Evolutionary conservation across 1,140 invertebrate species (phyloP), one percentile per base, ranked within the genome.

Genomic region (Frieseomelitta varia): DNA sequence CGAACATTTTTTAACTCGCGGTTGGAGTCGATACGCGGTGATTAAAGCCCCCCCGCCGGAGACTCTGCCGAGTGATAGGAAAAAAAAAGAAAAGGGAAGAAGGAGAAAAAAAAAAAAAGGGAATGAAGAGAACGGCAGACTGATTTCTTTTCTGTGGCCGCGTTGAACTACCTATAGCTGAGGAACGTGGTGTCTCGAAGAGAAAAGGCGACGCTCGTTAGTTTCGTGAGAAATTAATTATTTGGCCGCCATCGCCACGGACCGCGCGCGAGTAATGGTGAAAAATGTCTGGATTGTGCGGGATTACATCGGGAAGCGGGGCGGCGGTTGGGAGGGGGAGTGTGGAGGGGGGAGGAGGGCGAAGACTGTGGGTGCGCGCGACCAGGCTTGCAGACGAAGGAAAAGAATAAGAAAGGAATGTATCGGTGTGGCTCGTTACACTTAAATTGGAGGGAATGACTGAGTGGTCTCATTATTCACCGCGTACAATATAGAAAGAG

Each of bases 381-480:
- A 77, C 63, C 67, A 24, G 69, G 85, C 71, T 81, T 84, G 88
- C 81, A 77, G 75, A 84, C 85, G 84, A 47, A 79, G 86, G 75
- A 89, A 92, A 94, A 94, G 93, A 95, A 94, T 94, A 94, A 94
- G 94, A 93, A 61, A 94, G 91, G 92, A 95, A 93, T 89, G 93
- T 94, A 95, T 94, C 93, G 94, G 94, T 94, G 93, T 94, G 93
- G 92, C 94, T 95, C 93, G 94, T 95, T 95, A 94, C 93, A 94
- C 94, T 94, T 93, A 95, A 95, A 95, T 95, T 94, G 94, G 94
- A 95, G 94, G 93, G 93, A 94, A 95, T 95, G 94, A 95, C 93
- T 92, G 93, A 95, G 94, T 94, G 92, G 90, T 93, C 91, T 94
- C 94, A 91, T 95, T 94, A 95, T 94, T 95, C 94, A 94, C 91